A percentile compares a stretch with the other conserved stretches of the same genome.
These are phyloP conservation scores for Parnassius glacialis DNA, from an alignment of 2,888 invertebrate species.

Conservation along the genomic window DNA sequence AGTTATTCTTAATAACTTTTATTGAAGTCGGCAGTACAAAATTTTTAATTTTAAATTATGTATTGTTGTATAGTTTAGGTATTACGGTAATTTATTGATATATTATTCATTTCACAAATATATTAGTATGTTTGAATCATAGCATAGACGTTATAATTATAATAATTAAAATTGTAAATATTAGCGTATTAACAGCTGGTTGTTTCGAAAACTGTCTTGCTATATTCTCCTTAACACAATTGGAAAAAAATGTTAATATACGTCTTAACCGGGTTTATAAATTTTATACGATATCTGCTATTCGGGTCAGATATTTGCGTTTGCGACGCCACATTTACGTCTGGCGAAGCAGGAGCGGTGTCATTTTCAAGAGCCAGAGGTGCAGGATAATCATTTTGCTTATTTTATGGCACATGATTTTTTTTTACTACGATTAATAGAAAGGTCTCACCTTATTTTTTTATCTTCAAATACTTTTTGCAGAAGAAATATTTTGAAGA, in stretches of 20 bases:
- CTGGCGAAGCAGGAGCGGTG: constrained; percentile 35
- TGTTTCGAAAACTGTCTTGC: constrained; percentile 20
- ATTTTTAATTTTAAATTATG: too few species aligned
- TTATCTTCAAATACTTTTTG: too few species aligned
- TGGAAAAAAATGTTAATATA: constrained; percentile 44
- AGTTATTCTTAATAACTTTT: too few species aligned
- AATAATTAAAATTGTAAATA: constrained; percentile 22
- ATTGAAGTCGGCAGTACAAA: too few species aligned
- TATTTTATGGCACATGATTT: constrained; percentile 36
- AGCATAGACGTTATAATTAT: constrained; percentile 8
- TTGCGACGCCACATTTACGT: constrained; percentile 40
- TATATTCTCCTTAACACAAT: constrained; percentile 41
- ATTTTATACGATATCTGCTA: constrained; percentile 44
- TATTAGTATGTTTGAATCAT: constrained; percentile 8
- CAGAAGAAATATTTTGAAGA: too few species aligned
- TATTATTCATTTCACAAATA: constrained; percentile 15
- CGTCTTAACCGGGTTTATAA: constrained; percentile 53
- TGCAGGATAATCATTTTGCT: constrained; percentile 45
- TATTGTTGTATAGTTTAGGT: too few species aligned
- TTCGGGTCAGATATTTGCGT: constrained; percentile 49
- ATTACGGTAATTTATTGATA: constrained; percentile 2
- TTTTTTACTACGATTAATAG: background rate
- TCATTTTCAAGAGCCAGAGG: constrained; percentile 49
- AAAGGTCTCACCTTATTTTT: too few species aligned
- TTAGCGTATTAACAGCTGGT: constrained; percentile 5